These are phyloP conservation scores for Peromyscus aztecus DNA, from an alignment of 2,797 vertebrate species.

Conservation along the genomic window DNA sequence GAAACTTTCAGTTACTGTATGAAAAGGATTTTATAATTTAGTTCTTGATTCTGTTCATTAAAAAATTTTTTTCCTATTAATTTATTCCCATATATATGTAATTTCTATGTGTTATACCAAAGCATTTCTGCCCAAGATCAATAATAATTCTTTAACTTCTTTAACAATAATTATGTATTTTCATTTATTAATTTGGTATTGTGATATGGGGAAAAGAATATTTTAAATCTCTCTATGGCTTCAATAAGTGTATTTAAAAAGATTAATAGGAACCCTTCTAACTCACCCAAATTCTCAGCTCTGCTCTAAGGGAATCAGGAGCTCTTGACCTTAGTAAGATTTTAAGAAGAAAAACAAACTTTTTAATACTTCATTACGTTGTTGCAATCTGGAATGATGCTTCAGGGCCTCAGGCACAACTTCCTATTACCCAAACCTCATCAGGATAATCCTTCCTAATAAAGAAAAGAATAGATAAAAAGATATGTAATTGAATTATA, in stretches of 20 bases:
- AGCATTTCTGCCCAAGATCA: constrained; percentile 64
- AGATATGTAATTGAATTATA: constrained; percentile 93
- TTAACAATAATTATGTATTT: constrained; percentile 76
- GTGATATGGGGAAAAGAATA: constrained; percentile 83
- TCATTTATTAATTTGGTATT: constrained; percentile 81
- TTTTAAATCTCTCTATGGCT: constrained; percentile 82
- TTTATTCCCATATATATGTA: constrained; percentile 52
- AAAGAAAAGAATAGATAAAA: constrained; percentile 90
- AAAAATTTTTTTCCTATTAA: not conserved
- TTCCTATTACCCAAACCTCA: constrained; percentile 92
- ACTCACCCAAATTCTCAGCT: constrained; percentile 83
- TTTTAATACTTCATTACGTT: constrained; percentile 97
- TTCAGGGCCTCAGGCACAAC: constrained; percentile 92
- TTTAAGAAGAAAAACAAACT: constrained; percentile 95
- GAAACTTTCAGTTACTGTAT: constrained; percentile 75
- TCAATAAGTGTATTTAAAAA: constrained; percentile 87
- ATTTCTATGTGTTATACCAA: constrained; percentile 53
- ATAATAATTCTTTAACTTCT: constrained; percentile 76
- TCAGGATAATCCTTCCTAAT: constrained; percentile 92
- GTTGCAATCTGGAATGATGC: constrained; percentile 91
- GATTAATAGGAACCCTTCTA: constrained; percentile 85
- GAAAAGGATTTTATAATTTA: constrained; percentile 52
- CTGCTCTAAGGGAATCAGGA: constrained; percentile 87
- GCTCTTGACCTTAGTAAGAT: constrained; percentile 93
- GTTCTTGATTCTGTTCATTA: constrained; percentile 77